Conservation (phyloP, 1,140 invertebrate species). For the Contarinia nasturtii region DNA sequence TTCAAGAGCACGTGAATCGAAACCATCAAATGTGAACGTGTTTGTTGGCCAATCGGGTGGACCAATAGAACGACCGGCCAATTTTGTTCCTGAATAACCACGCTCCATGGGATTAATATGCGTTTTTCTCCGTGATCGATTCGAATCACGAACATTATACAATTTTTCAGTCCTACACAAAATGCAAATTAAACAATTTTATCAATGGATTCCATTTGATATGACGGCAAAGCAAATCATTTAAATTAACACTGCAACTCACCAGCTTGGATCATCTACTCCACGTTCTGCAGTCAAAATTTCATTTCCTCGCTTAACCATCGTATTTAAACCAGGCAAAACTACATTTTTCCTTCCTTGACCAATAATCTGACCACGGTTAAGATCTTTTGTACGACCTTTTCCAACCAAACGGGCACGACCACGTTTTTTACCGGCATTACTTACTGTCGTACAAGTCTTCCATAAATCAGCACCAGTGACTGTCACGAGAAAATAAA, state of each 20-base stretch:
- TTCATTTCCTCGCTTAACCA: constrained; percentile 59
- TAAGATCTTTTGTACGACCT: constrained; percentile 63
- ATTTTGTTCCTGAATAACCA: constrained; percentile 69
- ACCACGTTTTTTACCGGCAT: constrained; percentile 85
- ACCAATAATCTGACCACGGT: constrained; percentile 78
- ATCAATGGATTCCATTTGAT: too few relatives aligned
- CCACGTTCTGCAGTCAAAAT: constrained; percentile 46
- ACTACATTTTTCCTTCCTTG: constrained; percentile 64
- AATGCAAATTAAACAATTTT: constrained; percentile 1
- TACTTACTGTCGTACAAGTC: constrained; percentile 84
- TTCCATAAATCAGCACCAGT: constrained; percentile 79
- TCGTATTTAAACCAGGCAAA: constrained; percentile 82
- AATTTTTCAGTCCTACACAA: constrained; percentile 40
- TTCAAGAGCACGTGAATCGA: constrained; percentile 73
- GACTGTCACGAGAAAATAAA: constrained; percentile 28
- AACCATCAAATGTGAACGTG: constrained; percentile 66
- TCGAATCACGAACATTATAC: constrained; percentile 51
- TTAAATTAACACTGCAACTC: neutral
- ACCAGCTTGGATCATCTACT: constrained; percentile 48
- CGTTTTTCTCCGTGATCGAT: constrained; percentile 25
- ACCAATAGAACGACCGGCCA: constrained; percentile 70
- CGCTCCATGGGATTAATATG: constrained; percentile 56
- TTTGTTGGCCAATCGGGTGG: constrained; percentile 65
- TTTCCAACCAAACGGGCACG: constrained; percentile 64
- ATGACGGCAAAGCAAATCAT: too few relatives aligned